Base-by-base conservation (phyloP, 1,140 invertebrate genomes). In the Psilanteris sp. region DNA sequence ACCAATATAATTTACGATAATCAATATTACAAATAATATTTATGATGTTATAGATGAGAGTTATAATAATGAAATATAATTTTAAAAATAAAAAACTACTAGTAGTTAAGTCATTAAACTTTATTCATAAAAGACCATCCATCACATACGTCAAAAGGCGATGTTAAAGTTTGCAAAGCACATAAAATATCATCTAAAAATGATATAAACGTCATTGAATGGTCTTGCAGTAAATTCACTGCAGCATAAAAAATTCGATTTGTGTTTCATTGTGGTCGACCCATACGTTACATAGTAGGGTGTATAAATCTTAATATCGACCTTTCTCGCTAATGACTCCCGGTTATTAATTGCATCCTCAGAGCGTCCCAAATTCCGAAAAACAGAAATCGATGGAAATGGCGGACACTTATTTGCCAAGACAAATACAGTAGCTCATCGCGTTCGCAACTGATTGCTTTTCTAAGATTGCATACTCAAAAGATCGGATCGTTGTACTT, bases 401-500 rank as follows among this genome's bases (percentile, higher is more conserved):
- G n/a, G 31, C 6, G 14, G n/a, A 29, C 34, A 59, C 64, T 61
- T n/a, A n/a, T n/a, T n/a, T n/a, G n/a, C n/a, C n/a, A n/a, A n/a
- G n/a, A n/a, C n/a, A n/a, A n/a, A n/a, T n/a, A n/a, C 52, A 41
- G 59, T 70, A 39, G 57, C 57, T 70, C 57, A 52, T 62, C 41
- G 66, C 46, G 27, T 68, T 62, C 27, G 57, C 59, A 54, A 62
- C 57, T 71, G 66, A 77, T 77, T 71, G 71, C 74, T 72, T 39
- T 57, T 67, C 61, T 37, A 48, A 36, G 59, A 62, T 79, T 54
- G 67, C 75, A 75, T 74, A 78, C 67, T 75, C 72, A 78, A 75
- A 66, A 57, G 66, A 78, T 67, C 54, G 61, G 66, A 67, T 71
- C 55, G 61, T 46, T 41, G 59, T 66, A 64, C 66, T 54, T 75